phyloP scores from a whole-genome alignment of 2,888 invertebrate genomes.

The Aplocera efformata region DNA sequence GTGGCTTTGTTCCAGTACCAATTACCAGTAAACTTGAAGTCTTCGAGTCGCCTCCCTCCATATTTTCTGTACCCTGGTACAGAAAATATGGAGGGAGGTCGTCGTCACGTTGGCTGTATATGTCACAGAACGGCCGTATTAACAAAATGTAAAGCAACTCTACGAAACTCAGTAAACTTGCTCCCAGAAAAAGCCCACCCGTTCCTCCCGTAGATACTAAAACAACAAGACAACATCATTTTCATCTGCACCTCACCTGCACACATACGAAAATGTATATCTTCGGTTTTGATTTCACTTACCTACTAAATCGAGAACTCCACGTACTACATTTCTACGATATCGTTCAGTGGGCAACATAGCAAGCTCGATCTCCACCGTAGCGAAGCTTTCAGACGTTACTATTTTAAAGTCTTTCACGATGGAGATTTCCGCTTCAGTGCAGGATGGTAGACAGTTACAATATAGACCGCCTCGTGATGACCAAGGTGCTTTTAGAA shows the following conservation, averaged over 20 bases:
- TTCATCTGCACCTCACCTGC: background rate
- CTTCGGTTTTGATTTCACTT: conserved; percentile 35
- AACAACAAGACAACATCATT: background rate
- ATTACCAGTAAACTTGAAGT: conserved; percentile 55
- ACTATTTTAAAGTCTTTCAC: conserved; percentile 76
- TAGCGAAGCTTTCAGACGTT: conserved; percentile 52
- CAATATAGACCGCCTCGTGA: conserved; percentile 83
- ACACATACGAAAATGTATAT: no score
- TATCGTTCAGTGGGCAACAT: conserved; percentile 85
- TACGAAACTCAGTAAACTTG: conserved; percentile 83
- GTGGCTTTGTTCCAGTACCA: conserved; percentile 56
- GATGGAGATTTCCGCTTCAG: conserved; percentile 85
- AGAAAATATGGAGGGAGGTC: no score
- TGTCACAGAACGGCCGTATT: conserved; percentile 67
- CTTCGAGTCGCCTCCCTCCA: conserved; percentile 52
- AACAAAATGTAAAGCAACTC: conserved; percentile 82
- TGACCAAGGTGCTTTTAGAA: conserved; percentile 70
- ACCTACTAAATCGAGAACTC: conserved; percentile 87
- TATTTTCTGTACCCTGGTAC: conserved; percentile 65
- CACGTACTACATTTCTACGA: conserved; percentile 86
- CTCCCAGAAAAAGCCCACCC: conserved; percentile 83
- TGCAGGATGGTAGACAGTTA: conserved; percentile 86
- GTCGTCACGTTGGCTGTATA: conserved; percentile 63
- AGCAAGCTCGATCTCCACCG: conserved; percentile 82
- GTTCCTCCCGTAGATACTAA: conserved; percentile 84